These are phyloP conservation scores for Hartigia nigra DNA, from an alignment of 2,888 invertebrate species.

Conservation along the genomic window DNA sequence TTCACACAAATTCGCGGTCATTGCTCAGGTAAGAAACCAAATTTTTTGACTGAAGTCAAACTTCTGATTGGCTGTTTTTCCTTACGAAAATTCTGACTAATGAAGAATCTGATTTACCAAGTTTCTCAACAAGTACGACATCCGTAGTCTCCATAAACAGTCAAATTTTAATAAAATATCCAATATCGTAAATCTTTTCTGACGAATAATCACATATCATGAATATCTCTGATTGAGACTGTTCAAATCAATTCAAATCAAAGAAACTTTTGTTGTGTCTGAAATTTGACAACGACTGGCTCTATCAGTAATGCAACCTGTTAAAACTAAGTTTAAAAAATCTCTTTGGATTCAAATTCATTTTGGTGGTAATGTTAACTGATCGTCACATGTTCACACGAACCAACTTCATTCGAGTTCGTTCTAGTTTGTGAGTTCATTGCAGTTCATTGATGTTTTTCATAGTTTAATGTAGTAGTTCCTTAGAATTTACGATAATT, in stretches of 20 bases:
- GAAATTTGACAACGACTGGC: too few relatives aligned
- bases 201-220: too few relatives aligned
- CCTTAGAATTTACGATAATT: not conserved
- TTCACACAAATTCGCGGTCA: not conserved
- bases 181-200: too few relatives aligned
- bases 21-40: not conserved
- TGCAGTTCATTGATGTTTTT: not conserved
- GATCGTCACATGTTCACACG: not conserved
- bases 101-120: too few relatives aligned
- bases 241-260: too few relatives aligned
- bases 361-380: not conserved
- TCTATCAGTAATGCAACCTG: too few relatives aligned
- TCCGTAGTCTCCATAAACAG: too few relatives aligned
- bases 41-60: not conserved
- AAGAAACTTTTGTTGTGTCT: too few relatives aligned
- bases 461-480: not conserved
- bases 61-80: not conserved
- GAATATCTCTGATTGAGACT: too few relatives aligned
- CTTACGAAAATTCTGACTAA: not conserved
- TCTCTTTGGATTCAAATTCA: not conserved
- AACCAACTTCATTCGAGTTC: not conserved
- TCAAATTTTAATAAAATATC: too few relatives aligned
- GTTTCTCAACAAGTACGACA: too few relatives aligned
- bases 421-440: slow-evolving; percentile 1
- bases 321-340: not conserved